Evolutionary conservation across 2,888 invertebrate genomes (phyloP).

Genomic region (Margaritifera margaritifera): DNA sequence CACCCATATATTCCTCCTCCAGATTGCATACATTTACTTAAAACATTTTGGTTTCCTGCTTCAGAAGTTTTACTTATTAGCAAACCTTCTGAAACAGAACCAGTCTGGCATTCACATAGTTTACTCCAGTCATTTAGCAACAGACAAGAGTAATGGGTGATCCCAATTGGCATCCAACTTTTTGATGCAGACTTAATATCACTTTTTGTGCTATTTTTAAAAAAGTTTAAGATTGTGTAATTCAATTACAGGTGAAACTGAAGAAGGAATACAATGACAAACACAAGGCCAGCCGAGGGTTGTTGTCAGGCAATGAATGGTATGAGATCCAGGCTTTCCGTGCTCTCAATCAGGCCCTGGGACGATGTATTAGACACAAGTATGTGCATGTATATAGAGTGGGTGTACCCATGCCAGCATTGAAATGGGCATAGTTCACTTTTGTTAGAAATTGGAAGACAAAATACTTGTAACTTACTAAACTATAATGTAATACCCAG

Average conservation of each 20-base stretch:
- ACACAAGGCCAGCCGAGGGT: conserved; percentile 67
- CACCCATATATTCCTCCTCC: no score
- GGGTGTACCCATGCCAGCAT: no score
- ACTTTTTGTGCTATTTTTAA: background rate
- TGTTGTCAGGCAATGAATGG: conserved; percentile 80
- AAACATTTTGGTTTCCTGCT: no score
- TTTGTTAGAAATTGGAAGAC: no score
- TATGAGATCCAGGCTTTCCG: conserved; percentile 83
- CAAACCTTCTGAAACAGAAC: background rate
- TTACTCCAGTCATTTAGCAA: background rate
- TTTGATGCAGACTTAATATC: background rate
- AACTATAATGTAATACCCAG: no score
- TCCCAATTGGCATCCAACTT: background rate
- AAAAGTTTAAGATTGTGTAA: no score
- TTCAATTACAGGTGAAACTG: conserved; percentile 75
- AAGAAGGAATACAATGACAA: conserved; percentile 83
- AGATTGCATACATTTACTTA: no score
- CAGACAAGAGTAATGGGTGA: no score
- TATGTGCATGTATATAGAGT: conserved; percentile 22
- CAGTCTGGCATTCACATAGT: background rate
- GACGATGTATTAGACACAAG: conserved; percentile 85
- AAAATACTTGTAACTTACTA: no score
- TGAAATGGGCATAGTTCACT: no score
- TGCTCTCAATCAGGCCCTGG: conserved; percentile 87
- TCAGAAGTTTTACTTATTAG: background rate